phyloP scores from a whole-genome alignment of 2,113 vertebrate genomes.

The Eonycteris spelaea region DNA sequence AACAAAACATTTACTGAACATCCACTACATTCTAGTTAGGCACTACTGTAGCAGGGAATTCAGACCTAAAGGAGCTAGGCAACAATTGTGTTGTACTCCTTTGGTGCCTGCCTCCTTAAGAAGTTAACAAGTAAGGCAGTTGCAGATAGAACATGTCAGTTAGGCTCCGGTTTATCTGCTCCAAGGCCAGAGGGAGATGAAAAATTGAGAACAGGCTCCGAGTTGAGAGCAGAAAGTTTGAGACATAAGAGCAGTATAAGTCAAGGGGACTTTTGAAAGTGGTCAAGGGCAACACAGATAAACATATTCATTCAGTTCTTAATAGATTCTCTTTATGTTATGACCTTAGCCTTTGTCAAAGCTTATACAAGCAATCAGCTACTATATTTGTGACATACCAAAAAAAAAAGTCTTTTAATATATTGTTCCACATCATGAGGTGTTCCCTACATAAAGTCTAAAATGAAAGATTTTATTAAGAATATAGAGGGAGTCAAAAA shows the following conservation, averaged over 20 bases:
- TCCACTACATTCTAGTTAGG: not conserved
- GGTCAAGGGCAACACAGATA: not conserved
- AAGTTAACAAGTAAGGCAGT: not conserved
- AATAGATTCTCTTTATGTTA: not conserved
- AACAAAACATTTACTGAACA: not conserved
- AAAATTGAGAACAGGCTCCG: not conserved
- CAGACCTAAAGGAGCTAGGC: not conserved
- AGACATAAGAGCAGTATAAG: not conserved
- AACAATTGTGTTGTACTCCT: rapidly evolving
- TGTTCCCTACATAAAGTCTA: not conserved
- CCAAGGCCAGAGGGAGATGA: not conserved
- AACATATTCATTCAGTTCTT: not conserved
- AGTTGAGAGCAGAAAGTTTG: not conserved
- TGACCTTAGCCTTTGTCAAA: not conserved
- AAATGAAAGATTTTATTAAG: conserved; percentile 18
- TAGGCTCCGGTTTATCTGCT: not conserved
- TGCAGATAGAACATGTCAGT: not conserved
- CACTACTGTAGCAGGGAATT: not conserved
- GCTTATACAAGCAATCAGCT: not conserved
- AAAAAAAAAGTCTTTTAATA: not conserved
- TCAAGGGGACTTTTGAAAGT: not conserved
- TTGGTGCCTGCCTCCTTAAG: not conserved
- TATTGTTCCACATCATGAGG: not conserved
- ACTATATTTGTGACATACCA: not conserved
- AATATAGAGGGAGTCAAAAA: not conserved